Conservation (phyloP, 1,140 invertebrate genomes). For the Diorhabda elongata region DNA sequence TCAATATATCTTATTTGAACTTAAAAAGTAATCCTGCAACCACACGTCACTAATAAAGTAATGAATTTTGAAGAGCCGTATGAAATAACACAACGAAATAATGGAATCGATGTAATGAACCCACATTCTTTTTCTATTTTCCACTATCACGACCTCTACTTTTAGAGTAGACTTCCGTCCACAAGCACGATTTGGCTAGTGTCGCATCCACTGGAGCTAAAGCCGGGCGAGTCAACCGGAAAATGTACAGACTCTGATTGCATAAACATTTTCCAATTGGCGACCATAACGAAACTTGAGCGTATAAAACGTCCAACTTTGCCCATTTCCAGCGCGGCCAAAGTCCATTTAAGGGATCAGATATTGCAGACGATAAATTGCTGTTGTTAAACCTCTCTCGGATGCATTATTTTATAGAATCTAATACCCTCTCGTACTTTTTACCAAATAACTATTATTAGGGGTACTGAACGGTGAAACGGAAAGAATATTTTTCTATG, state of each 20-base stretch:
- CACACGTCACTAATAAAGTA: no score
- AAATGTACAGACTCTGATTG: slow-evolving; percentile 32
- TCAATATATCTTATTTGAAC: no score
- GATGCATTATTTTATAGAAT: slow-evolving; percentile 31
- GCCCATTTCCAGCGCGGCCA: slow-evolving; percentile 30
- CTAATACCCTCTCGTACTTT: slow-evolving; percentile 13
- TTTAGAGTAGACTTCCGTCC: slow-evolving; percentile 6
- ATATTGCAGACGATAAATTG: slow-evolving; percentile 30
- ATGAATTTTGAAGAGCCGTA: no score
- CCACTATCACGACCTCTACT: background rate
- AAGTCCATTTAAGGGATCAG: slow-evolving; percentile 32
- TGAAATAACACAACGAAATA: background rate
- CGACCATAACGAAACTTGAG: slow-evolving; percentile 30
- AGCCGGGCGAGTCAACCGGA: slow-evolving; percentile 29
- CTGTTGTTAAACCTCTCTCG: slow-evolving; percentile 25
- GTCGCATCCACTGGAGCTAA: slow-evolving; percentile 7
- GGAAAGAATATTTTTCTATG: no score
- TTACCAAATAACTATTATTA: slow-evolving; percentile 15
- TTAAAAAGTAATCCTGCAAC: no score
- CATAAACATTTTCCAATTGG: slow-evolving; percentile 37
- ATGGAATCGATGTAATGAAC: background rate
- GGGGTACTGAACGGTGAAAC: slow-evolving; percentile 1
- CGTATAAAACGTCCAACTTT: slow-evolving; percentile 31
- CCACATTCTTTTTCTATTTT: background rate
- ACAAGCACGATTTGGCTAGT: slow-evolving; percentile 15